Conservation (phyloP, 2,113 vertebrate genomes). For the Gallinago jamesoni region DNA sequence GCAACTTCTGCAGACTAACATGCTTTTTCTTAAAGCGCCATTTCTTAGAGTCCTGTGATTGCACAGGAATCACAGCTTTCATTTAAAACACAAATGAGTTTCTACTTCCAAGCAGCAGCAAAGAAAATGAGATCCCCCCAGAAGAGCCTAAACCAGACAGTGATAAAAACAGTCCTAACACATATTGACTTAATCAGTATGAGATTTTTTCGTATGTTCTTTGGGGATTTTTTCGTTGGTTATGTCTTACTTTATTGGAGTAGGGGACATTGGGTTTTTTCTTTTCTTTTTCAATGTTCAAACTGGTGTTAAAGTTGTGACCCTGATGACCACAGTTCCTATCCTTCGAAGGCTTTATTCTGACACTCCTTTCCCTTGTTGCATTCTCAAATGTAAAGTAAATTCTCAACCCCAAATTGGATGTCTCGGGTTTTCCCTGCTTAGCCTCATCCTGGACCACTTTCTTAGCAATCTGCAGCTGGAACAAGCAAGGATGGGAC, state of each 20-base stretch:
- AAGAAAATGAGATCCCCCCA: slow-evolving; percentile 29
- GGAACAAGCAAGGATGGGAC: background rate
- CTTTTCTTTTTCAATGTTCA: background rate
- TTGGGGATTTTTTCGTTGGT: background rate
- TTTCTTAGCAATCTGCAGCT: background rate
- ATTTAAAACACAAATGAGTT: slow-evolving; percentile 62
- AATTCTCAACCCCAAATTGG: background rate
- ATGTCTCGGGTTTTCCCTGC: rapidly evolving
- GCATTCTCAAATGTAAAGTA: rapidly evolving
- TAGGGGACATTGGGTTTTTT: rapidly evolving
- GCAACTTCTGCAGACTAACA: background rate
- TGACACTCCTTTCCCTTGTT: background rate
- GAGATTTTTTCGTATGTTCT: background rate
- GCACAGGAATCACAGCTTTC: slow-evolving; percentile 55
- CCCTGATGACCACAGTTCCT: background rate
- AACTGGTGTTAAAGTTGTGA: background rate
- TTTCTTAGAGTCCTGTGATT: slow-evolving; percentile 38
- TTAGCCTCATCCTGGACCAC: background rate
- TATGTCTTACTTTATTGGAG: background rate
- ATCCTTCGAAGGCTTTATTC: background rate
- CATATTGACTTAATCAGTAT: background rate
- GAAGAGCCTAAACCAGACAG: slow-evolving; percentile 37
- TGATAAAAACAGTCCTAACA: slow-evolving; percentile 21
- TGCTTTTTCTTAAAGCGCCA: slow-evolving; percentile 8
- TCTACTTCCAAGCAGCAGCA: slow-evolving; percentile 35